Evolutionary conservation across 2,797 vertebrate genomes (phyloP), one percentile per base, ranked within the genome.

Genomic region (Tragopan temminckii): DNA sequence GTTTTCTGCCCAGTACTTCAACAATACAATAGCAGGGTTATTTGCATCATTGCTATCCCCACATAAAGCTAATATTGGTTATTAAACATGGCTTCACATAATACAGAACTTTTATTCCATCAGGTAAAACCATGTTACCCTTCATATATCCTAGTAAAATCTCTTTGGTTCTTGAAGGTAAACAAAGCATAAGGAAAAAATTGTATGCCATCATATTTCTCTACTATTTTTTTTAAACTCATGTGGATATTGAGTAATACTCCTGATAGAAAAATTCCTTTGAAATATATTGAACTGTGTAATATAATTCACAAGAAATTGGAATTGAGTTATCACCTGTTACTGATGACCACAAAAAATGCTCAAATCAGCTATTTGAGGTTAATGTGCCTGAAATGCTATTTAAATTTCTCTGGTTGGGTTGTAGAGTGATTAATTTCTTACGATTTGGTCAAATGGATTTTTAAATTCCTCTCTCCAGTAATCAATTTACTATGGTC

Each of bases 331-430:
- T 97, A 96, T 97, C 96, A 89, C 94, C 91, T 95, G 76, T 94
- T 95, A 88, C 82, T 96, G 92, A 95, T 97, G 96, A 94, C 84
- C 66, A 96, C 64, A 71, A 92, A 80, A 95, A 88, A 82, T 4
- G 31, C 79, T 95, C 77, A 87, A 69, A 90, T 97, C 95, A 97
- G 86, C 96, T 96, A 94, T 79, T 95, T 95, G 90, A 89, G 75
- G 94, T 97, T 96, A 98, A 97, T 97, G 92, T 96, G 91, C 88
- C 94, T 94, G 85, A 94, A 97, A 93, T 38, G 93, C 93, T 94
- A 94, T 94, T 97, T 77, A 82, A 50, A 91, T 97, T 96, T 96
- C 92, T 88, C 87, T 97, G 80, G 61, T 85, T 95, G 83, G 59
- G 31, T 80, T 80, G 66, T 69, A 80, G 66, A 96, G 19, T 94